A percentile compares a stretch with the other conserved stretches of the same genome.
These are phyloP conservation scores for Lumbricus terrestris DNA, from an alignment of 2,888 invertebrate species.

Conservation along the genomic window DNA sequence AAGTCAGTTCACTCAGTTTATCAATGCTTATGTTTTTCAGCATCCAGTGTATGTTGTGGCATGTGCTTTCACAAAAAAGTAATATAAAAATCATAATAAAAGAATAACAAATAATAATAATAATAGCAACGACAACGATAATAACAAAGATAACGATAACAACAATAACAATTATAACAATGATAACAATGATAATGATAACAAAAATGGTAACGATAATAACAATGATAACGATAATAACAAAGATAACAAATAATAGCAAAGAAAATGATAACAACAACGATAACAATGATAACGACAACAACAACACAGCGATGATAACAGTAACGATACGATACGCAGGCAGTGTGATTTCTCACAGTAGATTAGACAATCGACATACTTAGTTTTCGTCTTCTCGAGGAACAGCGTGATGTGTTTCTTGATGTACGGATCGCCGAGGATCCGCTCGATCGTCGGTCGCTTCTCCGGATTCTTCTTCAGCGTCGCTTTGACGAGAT, in stretches of 20 bases:
- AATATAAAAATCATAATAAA: not conserved
- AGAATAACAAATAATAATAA: not conserved
- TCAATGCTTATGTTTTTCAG: too few relatives aligned
- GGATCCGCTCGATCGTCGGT: constrained; percentile 58
- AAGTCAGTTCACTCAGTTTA: too few relatives aligned
- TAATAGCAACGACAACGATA: not conserved
- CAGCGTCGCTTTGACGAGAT: constrained; percentile 57
- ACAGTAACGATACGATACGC: too few relatives aligned
- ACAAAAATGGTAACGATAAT: not conserved
- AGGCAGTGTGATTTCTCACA: too few relatives aligned
- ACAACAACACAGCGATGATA: not conserved
- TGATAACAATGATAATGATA: not conserved
- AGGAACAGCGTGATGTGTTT: constrained; percentile 59
- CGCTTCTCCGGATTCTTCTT: constrained; percentile 58
- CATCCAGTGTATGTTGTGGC: too few relatives aligned
- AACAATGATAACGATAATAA: not conserved
- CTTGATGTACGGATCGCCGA: constrained; percentile 59
- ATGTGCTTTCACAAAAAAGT: too few relatives aligned
- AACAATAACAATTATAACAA: not conserved
- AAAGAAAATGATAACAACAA: not conserved
- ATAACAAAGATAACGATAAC: not conserved
- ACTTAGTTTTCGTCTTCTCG: constrained; percentile 50
- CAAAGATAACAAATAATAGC: not conserved
- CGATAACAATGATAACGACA: not conserved
- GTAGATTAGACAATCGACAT: too few relatives aligned